Evolutionary conservation across 2,888 invertebrate genomes (phyloP).

Genomic region (Sinhomidia bicolor): DNA sequence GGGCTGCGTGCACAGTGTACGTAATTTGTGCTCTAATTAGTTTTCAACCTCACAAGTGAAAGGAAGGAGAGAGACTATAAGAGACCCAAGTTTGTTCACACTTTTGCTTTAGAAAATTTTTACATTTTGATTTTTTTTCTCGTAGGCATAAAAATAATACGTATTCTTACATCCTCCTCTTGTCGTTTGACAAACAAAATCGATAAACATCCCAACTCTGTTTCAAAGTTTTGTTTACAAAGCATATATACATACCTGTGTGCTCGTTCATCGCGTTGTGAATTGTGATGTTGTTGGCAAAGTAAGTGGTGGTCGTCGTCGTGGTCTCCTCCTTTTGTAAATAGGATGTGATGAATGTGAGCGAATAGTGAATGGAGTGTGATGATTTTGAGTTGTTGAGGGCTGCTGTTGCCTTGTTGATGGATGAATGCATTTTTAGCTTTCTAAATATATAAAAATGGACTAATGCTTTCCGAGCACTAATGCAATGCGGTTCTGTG

Average conservation of each 20-base stretch:
- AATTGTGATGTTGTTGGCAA: too few relatives aligned
- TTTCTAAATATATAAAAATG: constrained; percentile 69
- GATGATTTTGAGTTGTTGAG: constrained; percentile 10
- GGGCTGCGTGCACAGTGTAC: constrained; percentile 14
- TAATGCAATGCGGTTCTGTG: constrained; percentile 11
- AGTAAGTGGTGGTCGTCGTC: too few relatives aligned
- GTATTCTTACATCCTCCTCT: background rate
- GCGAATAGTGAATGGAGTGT: background rate
- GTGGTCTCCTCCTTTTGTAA: constrained; percentile 37
- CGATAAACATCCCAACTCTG: constrained; percentile 34
- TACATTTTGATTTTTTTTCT: background rate
- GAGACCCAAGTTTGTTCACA: constrained; percentile 17
- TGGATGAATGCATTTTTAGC: constrained; percentile 29
- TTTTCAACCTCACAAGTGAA: constrained; percentile 64
- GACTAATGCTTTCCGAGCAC: too few relatives aligned
- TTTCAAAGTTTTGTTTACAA: background rate
- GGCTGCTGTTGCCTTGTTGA: background rate
- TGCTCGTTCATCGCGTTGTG: too few relatives aligned
- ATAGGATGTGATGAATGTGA: constrained; percentile 37
- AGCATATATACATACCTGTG: background rate
- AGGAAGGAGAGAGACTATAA: too few relatives aligned
- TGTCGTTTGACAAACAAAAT: constrained; percentile 31
- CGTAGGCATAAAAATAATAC: background rate
- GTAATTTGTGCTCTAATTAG: constrained; percentile 69
- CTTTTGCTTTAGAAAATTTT: background rate